These are phyloP conservation scores for Tachypleus tridentatus DNA, from an alignment of 1,140 invertebrate genomes.

Conservation along the genomic window DNA sequence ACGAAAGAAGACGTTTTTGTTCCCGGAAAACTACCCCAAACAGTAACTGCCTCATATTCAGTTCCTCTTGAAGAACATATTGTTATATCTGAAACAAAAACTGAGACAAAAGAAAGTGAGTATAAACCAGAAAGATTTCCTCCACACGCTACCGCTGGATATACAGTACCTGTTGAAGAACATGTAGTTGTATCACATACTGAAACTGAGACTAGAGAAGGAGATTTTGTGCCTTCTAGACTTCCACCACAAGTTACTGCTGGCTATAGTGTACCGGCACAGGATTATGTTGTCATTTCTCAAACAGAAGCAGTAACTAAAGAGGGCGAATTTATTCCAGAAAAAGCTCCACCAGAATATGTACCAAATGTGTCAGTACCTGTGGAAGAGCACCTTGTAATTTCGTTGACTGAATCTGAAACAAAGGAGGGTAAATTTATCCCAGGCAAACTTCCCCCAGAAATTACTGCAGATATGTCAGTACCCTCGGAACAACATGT, in stretches of 20 bases:
- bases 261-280: constrained; percentile 10
- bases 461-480: constrained; percentile 3
- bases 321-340: constrained; percentile 14
- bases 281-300: constrained; percentile 16
- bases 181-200: constrained; percentile 12
- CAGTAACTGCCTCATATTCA: constrained; percentile 10
- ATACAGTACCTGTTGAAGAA: constrained; percentile 7
- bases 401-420: constrained; percentile 2
- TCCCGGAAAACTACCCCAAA: constrained; percentile 12
- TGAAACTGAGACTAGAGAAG: constrained; percentile 14
- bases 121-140: constrained; percentile 8
- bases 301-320: constrained; percentile 14
- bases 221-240: constrained; percentile 7
- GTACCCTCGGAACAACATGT: constrained; percentile 10
- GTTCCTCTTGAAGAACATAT: constrained; percentile 15
- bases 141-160: constrained; percentile 1
- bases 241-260: constrained; percentile 8
- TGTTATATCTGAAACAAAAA: constrained; percentile 18
- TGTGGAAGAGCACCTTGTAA: background rate
- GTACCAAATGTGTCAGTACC: constrained; percentile 7
- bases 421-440: constrained; percentile 5
- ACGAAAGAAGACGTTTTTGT: constrained; percentile 22
- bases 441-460: background rate
- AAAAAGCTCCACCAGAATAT: constrained; percentile 8
- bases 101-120: constrained; percentile 13